Base-by-base conservation (phyloP, 2,113 vertebrate genomes). In the Tamias sibiricus region DNA sequence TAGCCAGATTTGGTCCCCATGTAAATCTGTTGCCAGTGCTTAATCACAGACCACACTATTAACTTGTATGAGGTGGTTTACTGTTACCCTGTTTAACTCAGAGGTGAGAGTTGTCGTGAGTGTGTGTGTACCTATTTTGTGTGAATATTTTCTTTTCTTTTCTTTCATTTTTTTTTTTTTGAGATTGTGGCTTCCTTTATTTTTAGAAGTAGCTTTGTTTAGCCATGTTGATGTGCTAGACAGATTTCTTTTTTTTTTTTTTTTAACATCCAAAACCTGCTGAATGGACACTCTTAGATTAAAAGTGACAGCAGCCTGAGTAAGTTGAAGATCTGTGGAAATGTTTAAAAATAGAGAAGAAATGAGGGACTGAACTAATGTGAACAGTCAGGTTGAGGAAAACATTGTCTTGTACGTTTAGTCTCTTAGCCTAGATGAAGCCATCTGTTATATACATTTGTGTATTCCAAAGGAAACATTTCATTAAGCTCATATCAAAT, bases 181-280 rank as follows among this genome's bases (percentile, higher is more conserved):
- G 26, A 68, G 68, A 76, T 62, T 62, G 37, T 71, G 40, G 49
- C 32, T 76, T 8, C 28, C 16, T 89, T 96, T 87, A 92, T 71
- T 83, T 88, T 97, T 76, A 80, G 57, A 94, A 64, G 47, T 62
- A 54, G 32, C 42, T 94, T 59, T 94, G 37, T 57, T 95, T n/a
- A 72, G 17, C 52, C 71, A 35, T 37, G 9, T n/a, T 87, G 62
- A 42, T 49, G 54, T 49, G 17, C 54, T 26, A 0, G 40, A 28
- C 37, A 49, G 13, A 81, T 85, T 19, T 52, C 44, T 47, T 47
- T 47, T 49, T 49, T 49, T 85, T 54, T 59, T 87, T 37, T 77
- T 75, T 37, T 90, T 59, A 75, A 83, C 8, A 37, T 74, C 69
- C 82, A 37, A 83, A 96, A 88, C 12, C 40, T 64, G 42, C 89